Evolutionary conservation across 2,888 invertebrate genomes (phyloP), one percentile per base, ranked within the genome.

Genomic region (Lasioglossum vierecki): DNA sequence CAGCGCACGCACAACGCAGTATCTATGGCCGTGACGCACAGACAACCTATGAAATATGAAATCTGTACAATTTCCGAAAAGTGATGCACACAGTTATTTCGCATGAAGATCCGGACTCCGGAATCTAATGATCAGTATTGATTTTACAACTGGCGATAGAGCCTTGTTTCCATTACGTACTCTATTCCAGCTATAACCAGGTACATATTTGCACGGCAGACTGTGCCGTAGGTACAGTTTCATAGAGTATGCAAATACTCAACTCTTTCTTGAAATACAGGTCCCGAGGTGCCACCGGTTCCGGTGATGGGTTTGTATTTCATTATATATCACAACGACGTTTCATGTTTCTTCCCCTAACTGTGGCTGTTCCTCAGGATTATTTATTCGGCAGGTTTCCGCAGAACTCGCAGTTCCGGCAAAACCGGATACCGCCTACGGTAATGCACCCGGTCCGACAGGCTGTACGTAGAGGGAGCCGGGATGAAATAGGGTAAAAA

Each of bases 381-480:
- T 93, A 93, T 93, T 93, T 93, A 93, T 93, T 93, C 93, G 93
- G 88, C 91, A 93, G 93, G 92, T 92, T 93, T 93, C 93, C 92
- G 93, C 89, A 92, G 89, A 92, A 90, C 91, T 92, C 89, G 92
- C 86, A 86, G 89, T 91, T 92, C 91, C 92, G 92, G 92, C 89
- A 90, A 91, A 90, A 91, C 90, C 93, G 92, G 93, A 93, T 91
- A 91, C 91, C 91, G 93, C 92, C 92, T 91, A 91, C 92, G 92
- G 91, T 93, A 93, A 93, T 93, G 93, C 91, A 92, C 91, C 91
- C 90, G 84, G 88, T 86, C 90, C 87, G 89, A 89, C 89, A 84
- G 83, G 75, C 81, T 72, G 83, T 79, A 80, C 79, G 87, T 79
- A 84, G 84, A 80, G 77, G 78, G 83, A 85, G 88, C 85, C 79